These are phyloP conservation scores for Rhinoderma darwinii DNA, from an alignment of 2,113 vertebrate species.

Conservation along the genomic window DNA sequence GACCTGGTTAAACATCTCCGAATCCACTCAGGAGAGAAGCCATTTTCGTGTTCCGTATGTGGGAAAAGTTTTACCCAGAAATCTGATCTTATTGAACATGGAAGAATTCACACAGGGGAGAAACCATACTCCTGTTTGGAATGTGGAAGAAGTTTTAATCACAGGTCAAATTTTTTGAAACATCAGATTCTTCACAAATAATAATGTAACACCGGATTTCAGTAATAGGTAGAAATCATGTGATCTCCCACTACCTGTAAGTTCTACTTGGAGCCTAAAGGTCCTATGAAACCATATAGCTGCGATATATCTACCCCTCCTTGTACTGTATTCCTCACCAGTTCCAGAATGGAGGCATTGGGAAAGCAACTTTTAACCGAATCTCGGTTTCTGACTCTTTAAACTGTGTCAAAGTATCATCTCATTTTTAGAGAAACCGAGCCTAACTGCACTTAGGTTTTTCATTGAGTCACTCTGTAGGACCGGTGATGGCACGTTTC, in stretches of 20 bases:
- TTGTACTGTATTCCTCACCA: no score
- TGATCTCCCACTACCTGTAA: not conserved
- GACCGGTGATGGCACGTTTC: no score
- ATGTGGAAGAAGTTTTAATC: not conserved
- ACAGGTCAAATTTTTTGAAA: slow-evolving; percentile 7
- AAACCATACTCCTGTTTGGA: not conserved
- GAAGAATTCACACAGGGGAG: not conserved
- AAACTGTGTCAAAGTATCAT: no score
- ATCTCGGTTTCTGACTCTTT: no score
- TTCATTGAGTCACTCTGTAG: no score
- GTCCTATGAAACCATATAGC: no score
- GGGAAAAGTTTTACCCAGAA: not conserved
- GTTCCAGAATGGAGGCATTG: no score
- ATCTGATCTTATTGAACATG: not conserved
- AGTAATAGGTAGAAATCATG: not conserved
- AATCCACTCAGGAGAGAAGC: slow-evolving; percentile 3
- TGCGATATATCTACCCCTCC: no score
- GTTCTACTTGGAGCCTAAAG: no score
- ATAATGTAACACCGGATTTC: not conserved
- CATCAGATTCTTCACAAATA: not conserved
- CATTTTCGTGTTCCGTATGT: not conserved
- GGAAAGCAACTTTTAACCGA: no score
- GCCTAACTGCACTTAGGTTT: no score
- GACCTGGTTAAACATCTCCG: not conserved
- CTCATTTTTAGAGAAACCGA: no score